Conservation (phyloP, 2,113 vertebrate species). For the Podarcis muralis region DNA sequence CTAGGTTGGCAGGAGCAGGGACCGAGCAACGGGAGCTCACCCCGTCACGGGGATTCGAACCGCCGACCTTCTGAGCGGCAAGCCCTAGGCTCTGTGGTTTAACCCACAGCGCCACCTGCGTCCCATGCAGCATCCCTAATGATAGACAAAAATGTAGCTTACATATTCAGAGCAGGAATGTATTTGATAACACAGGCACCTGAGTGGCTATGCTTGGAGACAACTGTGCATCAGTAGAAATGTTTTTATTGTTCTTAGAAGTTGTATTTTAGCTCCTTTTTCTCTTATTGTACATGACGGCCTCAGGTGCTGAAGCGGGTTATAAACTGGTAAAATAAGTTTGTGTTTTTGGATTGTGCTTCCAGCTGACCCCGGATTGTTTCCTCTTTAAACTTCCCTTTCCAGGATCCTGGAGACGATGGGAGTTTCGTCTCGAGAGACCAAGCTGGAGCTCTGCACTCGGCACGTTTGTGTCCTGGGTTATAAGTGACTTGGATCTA, state of each 20-base stretch:
- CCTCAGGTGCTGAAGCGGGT: too few species aligned
- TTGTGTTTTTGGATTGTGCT: neutral
- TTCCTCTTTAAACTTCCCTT: slow-evolving; percentile 29
- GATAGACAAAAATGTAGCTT: neutral
- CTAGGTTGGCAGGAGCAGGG: too few species aligned
- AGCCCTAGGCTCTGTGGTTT: too few species aligned
- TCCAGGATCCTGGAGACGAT: slow-evolving; percentile 66
- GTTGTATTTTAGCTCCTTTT: too few species aligned
- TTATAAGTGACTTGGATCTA: slow-evolving; percentile 11
- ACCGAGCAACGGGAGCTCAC: too few species aligned
- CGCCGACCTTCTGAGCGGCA: too few species aligned
- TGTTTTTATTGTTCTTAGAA: too few species aligned
- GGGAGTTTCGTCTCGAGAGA: slow-evolving; percentile 60
- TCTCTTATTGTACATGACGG: too few species aligned
- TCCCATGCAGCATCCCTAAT: neutral
- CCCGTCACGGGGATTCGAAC: too few species aligned
- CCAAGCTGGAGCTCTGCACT: slow-evolving; percentile 55
- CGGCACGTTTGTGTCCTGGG: slow-evolving; percentile 57
- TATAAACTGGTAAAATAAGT: too few species aligned
- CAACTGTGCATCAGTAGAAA: too few species aligned
- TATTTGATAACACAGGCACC: neutral
- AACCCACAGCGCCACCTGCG: too few species aligned
- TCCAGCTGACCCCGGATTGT: neutral
- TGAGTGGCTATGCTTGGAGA: neutral
- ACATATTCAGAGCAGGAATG: neutral